A percentile compares a stretch with the other conserved stretches of the same genome.
Evolutionary conservation across 2,888 invertebrate species (phyloP).

Genomic region (Tiliacea aurago): DNA sequence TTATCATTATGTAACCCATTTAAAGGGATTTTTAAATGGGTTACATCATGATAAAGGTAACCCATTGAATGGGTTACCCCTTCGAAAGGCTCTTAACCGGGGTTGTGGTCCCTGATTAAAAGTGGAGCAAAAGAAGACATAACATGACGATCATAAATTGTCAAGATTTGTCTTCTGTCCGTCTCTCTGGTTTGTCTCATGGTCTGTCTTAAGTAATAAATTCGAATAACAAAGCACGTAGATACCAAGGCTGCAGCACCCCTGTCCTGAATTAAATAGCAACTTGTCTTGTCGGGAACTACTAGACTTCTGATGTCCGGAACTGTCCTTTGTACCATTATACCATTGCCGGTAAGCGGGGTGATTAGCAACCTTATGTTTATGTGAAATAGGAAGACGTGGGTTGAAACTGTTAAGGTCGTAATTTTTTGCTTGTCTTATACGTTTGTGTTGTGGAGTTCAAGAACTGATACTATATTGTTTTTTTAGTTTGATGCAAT

Average conservation of each 20-base stretch:
- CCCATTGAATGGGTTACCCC: no score
- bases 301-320: conserved; percentile 76
- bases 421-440: conserved; percentile 48
- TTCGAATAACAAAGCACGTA: background rate
- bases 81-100: no score
- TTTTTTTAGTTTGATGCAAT: background rate
- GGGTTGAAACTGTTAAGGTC: background rate
- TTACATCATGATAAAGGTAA: no score
- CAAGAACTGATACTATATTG: conserved; percentile 16
- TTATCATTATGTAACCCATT: no score
- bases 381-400: conserved; percentile 6
- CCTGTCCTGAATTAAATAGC: conserved; percentile 76
- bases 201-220: background rate
- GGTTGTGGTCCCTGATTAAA: no score
- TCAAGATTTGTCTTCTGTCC: background rate
- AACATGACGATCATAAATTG: no score
- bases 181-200: background rate
- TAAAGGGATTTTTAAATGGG: no score
- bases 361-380: conserved; percentile 42
- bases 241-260: conserved; percentile 63
- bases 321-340: conserved; percentile 58
- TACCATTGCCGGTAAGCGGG: conserved; percentile 8
- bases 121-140: no score
- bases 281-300: conserved; percentile 81
- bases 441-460: conserved; percentile 29